Percentiles rank a stretch among this genome's conserved stretches.
phyloP scores from a whole-genome alignment of 2,888 invertebrate species.

The Anticlea derivata region DNA sequence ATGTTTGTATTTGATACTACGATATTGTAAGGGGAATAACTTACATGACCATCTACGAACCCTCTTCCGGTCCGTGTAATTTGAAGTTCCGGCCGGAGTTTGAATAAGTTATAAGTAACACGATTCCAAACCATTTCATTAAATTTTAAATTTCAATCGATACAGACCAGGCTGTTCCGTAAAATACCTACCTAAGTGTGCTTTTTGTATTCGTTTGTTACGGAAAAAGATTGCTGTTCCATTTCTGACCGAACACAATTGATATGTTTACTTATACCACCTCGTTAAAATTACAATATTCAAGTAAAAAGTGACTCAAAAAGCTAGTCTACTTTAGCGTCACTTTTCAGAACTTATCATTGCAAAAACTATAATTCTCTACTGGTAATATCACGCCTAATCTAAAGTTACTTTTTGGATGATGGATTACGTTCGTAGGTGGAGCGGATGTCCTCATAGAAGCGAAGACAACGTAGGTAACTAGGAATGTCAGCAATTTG shows the following conservation, averaged over 20 bases:
- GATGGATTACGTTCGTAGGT: constrained; percentile 61
- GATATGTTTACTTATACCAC: constrained; percentile 26
- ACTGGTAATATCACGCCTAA: constrained; percentile 34
- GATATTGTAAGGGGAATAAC: constrained; percentile 18
- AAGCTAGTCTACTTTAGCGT: constrained; percentile 12
- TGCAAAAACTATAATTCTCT: constrained; percentile 19
- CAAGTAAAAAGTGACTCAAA: constrained; percentile 24
- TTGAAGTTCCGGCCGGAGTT: constrained; percentile 61
- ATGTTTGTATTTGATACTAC: constrained; percentile 17
- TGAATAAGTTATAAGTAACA: constrained; percentile 75
- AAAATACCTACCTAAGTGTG: constrained; percentile 13
- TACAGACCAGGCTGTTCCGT: constrained; percentile 30
- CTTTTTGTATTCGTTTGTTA: constrained; percentile 17
- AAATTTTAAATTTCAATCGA: constrained; percentile 64
- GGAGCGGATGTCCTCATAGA: constrained; percentile 76
- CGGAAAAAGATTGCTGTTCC: constrained; percentile 15
- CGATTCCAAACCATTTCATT: constrained; percentile 57
- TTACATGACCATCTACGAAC: constrained; percentile 42
- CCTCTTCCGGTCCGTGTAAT: constrained; percentile 71
- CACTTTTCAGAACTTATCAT: constrained; percentile 12
- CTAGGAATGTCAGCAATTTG: constrained; percentile 71
- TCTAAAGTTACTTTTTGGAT: constrained; percentile 38
- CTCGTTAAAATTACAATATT: constrained; percentile 23
- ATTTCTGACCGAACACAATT: constrained; percentile 19
- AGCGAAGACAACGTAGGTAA: constrained; percentile 64